Percentiles rank a stretch among this genome's conserved stretches.
These are phyloP conservation scores for Geotrupes spiniger DNA, from an alignment of 2,888 invertebrate genomes.

Conservation along the genomic window DNA sequence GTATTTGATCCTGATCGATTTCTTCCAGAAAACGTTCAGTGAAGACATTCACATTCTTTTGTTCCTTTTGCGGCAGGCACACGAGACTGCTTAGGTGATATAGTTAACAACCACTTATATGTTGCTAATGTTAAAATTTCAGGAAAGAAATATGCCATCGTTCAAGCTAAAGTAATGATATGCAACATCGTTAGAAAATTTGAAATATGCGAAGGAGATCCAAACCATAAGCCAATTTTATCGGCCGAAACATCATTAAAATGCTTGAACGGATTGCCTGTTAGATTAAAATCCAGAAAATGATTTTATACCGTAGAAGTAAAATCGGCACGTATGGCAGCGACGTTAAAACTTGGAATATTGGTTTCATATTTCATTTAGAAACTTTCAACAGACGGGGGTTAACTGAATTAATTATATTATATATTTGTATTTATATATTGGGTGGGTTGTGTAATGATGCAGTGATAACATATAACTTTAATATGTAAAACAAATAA, in stretches of 20 bases:
- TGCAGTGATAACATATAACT: too few species aligned
- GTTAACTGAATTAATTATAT: too few species aligned
- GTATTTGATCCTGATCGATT: slow-evolving; percentile 16
- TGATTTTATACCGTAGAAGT: too few species aligned
- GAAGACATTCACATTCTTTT: slow-evolving; percentile 2
- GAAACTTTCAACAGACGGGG: too few species aligned
- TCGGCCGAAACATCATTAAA: slow-evolving; percentile 11
- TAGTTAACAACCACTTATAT: background rate
- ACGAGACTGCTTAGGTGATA: slow-evolving; percentile 15
- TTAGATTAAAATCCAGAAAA: slow-evolving; percentile 7
- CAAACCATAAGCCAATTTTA: slow-evolving; percentile 8
- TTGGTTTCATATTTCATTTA: too few species aligned
- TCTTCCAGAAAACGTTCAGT: slow-evolving; percentile 10
- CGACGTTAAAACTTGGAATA: too few species aligned
- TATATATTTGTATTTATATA: too few species aligned
- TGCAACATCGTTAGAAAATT: background rate
- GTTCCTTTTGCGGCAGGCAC: slow-evolving; percentile 11
- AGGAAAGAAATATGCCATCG: background rate
- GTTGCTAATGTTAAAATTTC: background rate
- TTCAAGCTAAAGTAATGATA: background rate
- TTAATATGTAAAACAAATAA: too few species aligned
- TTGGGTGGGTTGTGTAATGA: too few species aligned
- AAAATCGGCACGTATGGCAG: too few species aligned
- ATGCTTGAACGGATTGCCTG: slow-evolving; percentile 17
- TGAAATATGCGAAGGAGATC: background rate